These are phyloP conservation scores for Zalophus californianus DNA, from an alignment of 2,797 vertebrate genomes.

Conservation along the genomic window DNA sequence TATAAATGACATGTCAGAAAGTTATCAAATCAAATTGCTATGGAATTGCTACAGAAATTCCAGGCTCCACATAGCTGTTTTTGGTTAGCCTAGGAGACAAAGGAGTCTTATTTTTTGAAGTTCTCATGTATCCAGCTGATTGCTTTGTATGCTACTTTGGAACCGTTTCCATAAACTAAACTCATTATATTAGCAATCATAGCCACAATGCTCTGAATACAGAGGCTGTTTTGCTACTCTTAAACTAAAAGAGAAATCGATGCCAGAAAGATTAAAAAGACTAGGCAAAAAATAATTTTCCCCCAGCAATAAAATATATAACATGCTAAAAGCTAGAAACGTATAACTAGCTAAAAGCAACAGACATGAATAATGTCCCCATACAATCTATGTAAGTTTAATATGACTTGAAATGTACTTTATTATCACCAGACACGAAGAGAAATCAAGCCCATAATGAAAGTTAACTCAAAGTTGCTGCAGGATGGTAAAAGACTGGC, in stretches of 20 bases:
- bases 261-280: conserved; percentile 46
- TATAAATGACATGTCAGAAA: neutral
- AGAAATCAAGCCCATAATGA: neutral
- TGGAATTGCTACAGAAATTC: conserved; percentile 25
- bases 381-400: conserved; percentile 25
- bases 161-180: conserved; percentile 53
- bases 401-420: neutral
- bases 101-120: conserved; percentile 43
- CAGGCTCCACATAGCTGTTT: neutral
- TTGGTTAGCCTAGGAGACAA: conserved; percentile 9
- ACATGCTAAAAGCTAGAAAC: neutral
- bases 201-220: conserved; percentile 1
- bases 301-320: neutral
- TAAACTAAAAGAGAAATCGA: conserved; percentile 50
- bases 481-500: neutral
- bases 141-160: conserved; percentile 50
- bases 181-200: conserved; percentile 52
- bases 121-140: conserved; percentile 6
- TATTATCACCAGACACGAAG: conserved; percentile 11
- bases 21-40: conserved; percentile 18
- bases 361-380: neutral
- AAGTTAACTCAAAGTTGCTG: conserved; percentile 43
- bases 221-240: neutral
- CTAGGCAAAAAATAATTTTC: conserved; percentile 45
- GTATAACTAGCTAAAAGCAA: neutral